These are phyloP conservation scores for Agrypnia vestita DNA, from an alignment of 1,140 invertebrate species.

Conservation along the genomic window DNA sequence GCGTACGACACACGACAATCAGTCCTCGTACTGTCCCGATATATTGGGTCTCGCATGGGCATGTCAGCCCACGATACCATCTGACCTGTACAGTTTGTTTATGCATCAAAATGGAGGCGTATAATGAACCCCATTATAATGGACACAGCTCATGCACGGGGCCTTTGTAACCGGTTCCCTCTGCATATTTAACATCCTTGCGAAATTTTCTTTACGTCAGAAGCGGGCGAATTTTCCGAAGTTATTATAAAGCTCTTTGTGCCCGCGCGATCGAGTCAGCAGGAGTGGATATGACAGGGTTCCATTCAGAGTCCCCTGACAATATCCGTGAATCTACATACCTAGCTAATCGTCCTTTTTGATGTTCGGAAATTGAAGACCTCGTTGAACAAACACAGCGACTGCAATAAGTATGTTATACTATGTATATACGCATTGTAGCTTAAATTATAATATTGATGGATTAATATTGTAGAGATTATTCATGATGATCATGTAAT, in stretches of 20 bases:
- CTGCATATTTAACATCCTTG: constrained; percentile 8
- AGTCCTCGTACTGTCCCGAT: no score
- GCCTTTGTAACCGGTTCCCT: constrained; percentile 25
- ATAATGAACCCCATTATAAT: constrained; percentile 40
- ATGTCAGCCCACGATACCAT: constrained; percentile 38
- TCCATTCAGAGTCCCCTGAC: background rate
- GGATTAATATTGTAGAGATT: no score
- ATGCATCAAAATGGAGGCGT: constrained; percentile 51
- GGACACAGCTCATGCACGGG: constrained; percentile 22
- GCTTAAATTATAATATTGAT: no score
- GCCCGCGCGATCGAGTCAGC: constrained; percentile 2
- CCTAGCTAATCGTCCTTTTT: constrained; percentile 26
- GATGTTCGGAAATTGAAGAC: background rate
- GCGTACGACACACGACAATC: background rate
- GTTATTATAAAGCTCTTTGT: constrained; percentile 41
- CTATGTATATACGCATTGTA: no score
- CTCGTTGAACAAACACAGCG: background rate
- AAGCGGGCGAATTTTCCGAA: constrained; percentile 30
- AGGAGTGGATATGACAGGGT: background rate
- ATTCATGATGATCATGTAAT: no score
- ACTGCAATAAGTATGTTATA: no score
- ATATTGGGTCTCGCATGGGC: background rate
- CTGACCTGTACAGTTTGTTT: constrained; percentile 57
- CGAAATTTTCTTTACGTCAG: constrained; percentile 12
- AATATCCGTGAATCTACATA: constrained; percentile 1